These are phyloP conservation scores for Drosophila athabasca DNA, from an alignment of 1,140 invertebrate genomes.

Conservation along the genomic window DNA sequence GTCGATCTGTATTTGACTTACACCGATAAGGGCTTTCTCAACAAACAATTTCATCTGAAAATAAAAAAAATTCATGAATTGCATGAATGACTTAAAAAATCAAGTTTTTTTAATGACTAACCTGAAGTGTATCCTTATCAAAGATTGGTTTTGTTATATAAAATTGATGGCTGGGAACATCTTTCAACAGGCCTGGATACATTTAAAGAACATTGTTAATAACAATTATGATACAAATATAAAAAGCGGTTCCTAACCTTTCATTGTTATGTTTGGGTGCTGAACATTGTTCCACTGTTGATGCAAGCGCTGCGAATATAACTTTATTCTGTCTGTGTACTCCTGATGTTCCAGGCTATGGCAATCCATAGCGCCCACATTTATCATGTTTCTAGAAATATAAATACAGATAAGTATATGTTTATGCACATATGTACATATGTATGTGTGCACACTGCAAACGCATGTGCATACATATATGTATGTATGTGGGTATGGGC, in stretches of 20 bases:
- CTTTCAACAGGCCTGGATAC: slow-evolving; percentile 66
- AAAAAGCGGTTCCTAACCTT: slow-evolving; percentile 36
- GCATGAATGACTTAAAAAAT: too few relatives aligned
- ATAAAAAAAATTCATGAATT: not conserved
- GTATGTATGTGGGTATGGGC: not conserved
- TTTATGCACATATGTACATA: too few relatives aligned
- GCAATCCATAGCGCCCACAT: slow-evolving; percentile 91
- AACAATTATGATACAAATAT: not conserved
- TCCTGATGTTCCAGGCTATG: slow-evolving; percentile 91
- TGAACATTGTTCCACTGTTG: slow-evolving; percentile 84
- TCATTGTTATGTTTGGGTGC: slow-evolving; percentile 53
- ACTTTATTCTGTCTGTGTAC: slow-evolving; percentile 89
- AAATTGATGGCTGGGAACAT: slow-evolving; percentile 74
- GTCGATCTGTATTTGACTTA: slow-evolving; percentile 89
- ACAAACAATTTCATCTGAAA: slow-evolving; percentile 86
- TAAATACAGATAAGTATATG: not conserved
- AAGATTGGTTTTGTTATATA: slow-evolving; percentile 61
- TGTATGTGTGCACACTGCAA: not conserved
- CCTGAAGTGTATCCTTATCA: slow-evolving; percentile 70
- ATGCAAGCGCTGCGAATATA: slow-evolving; percentile 87
- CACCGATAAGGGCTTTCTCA: slow-evolving; percentile 85
- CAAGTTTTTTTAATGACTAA: slow-evolving; percentile 3
- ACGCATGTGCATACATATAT: not conserved
- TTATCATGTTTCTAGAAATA: slow-evolving; percentile 90
- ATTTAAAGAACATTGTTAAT: slow-evolving; percentile 7